Base-by-base conservation (phyloP, 2,888 invertebrate species). In the Horisme vitalbata region DNA sequence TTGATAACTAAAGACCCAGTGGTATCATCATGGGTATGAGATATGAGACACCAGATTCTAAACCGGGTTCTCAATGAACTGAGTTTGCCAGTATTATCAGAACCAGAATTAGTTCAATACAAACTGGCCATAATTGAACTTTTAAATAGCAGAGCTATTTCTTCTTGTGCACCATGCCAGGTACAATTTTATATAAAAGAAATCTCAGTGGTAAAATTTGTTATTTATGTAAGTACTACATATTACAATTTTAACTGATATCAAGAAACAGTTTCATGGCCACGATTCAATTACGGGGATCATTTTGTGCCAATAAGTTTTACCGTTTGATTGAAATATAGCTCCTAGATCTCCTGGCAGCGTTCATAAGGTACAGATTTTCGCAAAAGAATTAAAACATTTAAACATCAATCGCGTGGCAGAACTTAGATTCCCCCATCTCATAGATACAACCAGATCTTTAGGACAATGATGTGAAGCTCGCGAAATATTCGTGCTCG, bases 391-490 rank as follows among this genome's bases (percentile, higher is more conserved):
- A 2, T 7, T 7, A 7, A 3, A 7, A 4, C 10, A 26, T 4
- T 26, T 4, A 2, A 8, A 47, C 53, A 61, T 52, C 56, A 63
- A 60, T 60, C 60, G 60, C 61, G 48, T 51, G 67, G 55, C 44
- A 11, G 45, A 46, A 65, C 70, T 78, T 78, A 76, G 7, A 7
- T 7, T 5, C 21, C 3, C 21, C 4, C 21, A 21, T 15, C 5
- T 15, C 3, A 15, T 2, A 3, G 8, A 21, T 7, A 3, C 7
- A 4, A 7, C 21, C 8, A 4, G 21, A 2, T 7, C 4, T 7
- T 7, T 21, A 2, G 4, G 21, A 8, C 21, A 21, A 7, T 21
- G 21, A 8, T 21, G 21, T 21, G 21, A 15, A 5, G 3, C 5
- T 15, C 3, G 15, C 3, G 5, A 15, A 4, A 15, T 15, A 15